phyloP scores from a whole-genome alignment of 2,113 vertebrate genomes.

The Chlorocebus sabaeus region DNA sequence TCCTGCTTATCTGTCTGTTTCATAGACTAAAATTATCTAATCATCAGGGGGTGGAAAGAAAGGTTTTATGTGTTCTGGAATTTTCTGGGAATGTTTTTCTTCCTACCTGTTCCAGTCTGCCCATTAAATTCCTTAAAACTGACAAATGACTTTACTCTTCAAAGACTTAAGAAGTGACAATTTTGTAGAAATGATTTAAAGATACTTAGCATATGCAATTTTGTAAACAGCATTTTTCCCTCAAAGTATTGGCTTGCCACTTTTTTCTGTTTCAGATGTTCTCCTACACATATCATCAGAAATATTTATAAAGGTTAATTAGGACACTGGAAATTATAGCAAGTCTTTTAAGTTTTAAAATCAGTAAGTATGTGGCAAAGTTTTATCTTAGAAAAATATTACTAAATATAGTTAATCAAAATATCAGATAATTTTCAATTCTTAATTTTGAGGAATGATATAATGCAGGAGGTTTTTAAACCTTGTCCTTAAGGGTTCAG shows the following conservation, averaged over 20 bases:
- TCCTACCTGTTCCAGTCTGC: conserved; percentile 17
- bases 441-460: background rate
- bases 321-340: background rate
- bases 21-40: background rate
- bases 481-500: accelerated
- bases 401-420: background rate
- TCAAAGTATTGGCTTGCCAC: background rate
- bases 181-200: conserved; percentile 5
- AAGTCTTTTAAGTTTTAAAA: background rate
- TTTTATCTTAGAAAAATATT: background rate
- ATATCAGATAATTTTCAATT: background rate
- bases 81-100: conserved; percentile 61
- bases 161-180: conserved; percentile 29
- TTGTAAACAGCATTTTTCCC: background rate
- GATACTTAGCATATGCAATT: background rate
- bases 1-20: background rate
- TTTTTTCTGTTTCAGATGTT: background rate
- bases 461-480: background rate
- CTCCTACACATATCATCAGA: background rate
- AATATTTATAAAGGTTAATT: background rate
- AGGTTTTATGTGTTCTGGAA: background rate
- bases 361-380: background rate
- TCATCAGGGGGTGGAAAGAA: background rate
- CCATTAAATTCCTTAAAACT: conserved; percentile 21
- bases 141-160: conserved; percentile 9